A percentile compares a stretch with the other conserved stretches of the same genome.
Conservation (phyloP, 2,113 vertebrate genomes). For the Otolemur garnettii region DNA sequence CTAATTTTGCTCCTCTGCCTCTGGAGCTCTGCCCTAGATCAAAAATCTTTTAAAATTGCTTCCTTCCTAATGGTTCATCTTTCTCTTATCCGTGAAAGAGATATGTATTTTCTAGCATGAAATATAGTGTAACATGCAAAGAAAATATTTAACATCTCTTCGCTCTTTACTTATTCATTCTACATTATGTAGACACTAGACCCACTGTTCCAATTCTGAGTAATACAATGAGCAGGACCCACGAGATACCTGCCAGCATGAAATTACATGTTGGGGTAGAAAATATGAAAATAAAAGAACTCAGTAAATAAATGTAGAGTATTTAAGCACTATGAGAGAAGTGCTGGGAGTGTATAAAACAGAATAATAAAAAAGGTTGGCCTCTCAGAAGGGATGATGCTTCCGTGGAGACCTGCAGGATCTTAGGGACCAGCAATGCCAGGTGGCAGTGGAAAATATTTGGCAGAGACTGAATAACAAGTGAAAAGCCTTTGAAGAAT, state of each 20-base stretch:
- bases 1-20: constrained; percentile 46
- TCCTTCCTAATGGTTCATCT: constrained; percentile 7
- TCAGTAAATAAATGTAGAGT: neutral
- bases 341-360: neutral
- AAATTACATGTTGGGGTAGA: neutral
- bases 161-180: neutral
- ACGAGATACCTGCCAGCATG: neutral
- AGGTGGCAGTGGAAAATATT: neutral
- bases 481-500: neutral
- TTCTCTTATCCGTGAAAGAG: neutral
- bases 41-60: constrained; percentile 39
- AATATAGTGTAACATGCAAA: neutral
- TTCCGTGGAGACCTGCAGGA: neutral
- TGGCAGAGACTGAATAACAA: neutral
- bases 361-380: neutral
- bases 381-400: neutral
- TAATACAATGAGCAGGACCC: neutral
- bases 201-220: neutral
- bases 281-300: neutral
- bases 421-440: neutral
- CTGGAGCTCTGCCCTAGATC: constrained; percentile 34
- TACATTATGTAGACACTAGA: neutral
- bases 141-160: neutral
- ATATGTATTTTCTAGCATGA: neutral
- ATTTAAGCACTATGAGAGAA: neutral